These are phyloP conservation scores for Callopanchax toddi DNA, from an alignment of 2,113 vertebrate species.

Conservation along the genomic window DNA sequence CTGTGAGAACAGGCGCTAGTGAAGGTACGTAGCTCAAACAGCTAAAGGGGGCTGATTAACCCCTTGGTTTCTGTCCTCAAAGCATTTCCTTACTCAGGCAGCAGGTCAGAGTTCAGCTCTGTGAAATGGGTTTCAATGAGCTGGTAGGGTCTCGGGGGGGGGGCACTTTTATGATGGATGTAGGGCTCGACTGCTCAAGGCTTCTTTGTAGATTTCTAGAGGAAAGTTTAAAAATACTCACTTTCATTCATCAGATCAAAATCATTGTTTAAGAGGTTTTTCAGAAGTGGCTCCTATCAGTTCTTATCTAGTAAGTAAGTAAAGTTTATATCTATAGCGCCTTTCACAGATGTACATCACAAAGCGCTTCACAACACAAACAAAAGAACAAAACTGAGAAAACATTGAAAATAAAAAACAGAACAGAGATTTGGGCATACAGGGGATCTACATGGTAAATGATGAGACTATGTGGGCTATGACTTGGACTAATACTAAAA, in stretches of 20 bases:
- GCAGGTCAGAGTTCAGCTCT: slow-evolving; percentile 44
- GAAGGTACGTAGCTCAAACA: slow-evolving; percentile 56
- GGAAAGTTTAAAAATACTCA: background rate
- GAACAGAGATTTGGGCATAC: too few species aligned
- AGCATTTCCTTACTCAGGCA: slow-evolving; percentile 19
- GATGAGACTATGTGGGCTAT: too few species aligned
- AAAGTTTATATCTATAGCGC: too few species aligned
- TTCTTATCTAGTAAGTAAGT: too few species aligned
- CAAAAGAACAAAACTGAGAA: too few species aligned
- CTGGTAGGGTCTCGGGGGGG: slow-evolving; percentile 28
- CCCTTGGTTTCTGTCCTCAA: slow-evolving; percentile 19
- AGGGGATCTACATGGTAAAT: too few species aligned
- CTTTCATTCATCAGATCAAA: background rate
- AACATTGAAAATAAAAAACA: too few species aligned
- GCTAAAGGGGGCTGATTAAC: slow-evolving; percentile 20
- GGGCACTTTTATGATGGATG: slow-evolving; percentile 14
- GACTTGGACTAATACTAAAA: too few species aligned
- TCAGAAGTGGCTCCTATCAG: too few species aligned
- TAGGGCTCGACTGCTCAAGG: background rate
- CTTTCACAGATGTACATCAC: too few species aligned
- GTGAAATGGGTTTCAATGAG: slow-evolving; percentile 54
- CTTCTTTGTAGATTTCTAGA: background rate
- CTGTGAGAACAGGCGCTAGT: slow-evolving; percentile 1
- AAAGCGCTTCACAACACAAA: too few species aligned
- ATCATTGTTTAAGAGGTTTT: too few species aligned